A percentile compares a stretch with the other conserved stretches of the same genome.
phyloP scores from a whole-genome alignment of 2,797 vertebrate species.

The Helicolenus hilgendorfi region DNA sequence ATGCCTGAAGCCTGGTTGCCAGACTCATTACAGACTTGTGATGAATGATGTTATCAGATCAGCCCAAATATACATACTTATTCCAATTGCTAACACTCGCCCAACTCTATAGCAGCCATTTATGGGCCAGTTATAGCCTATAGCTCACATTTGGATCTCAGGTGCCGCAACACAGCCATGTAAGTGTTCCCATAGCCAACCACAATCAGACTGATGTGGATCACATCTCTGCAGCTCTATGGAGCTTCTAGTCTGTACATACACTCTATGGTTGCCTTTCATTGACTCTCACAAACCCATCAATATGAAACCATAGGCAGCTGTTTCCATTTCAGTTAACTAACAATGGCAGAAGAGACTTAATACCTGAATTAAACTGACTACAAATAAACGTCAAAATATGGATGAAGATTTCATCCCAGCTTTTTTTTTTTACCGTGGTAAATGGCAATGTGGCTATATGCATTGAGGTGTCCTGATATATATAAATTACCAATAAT shows the following conservation, averaged over 20 bases:
- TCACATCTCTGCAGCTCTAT: not conserved
- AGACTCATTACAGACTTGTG: not conserved
- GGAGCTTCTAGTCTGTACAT: not conserved
- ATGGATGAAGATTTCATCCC: not conserved
- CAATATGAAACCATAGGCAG: not conserved
- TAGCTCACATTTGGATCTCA: not conserved
- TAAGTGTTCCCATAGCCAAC: not conserved
- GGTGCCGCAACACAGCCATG: not conserved
- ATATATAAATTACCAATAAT: not conserved
- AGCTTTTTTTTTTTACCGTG: not conserved
- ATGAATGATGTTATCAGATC: not conserved
- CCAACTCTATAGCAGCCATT: not conserved
- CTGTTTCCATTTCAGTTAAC: not conserved
- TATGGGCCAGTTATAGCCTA: not conserved
- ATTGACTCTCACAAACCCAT: too few species aligned
- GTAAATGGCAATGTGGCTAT: not conserved
- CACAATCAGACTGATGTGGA: not conserved
- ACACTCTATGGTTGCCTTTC: too few species aligned
- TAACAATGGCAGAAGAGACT: not conserved
- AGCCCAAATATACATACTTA: not conserved
- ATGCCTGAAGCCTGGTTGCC: not conserved
- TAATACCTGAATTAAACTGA: not conserved
- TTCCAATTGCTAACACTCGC: not conserved
- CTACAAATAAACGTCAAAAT: not conserved
- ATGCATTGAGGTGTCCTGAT: not conserved